These are phyloP conservation scores for Pilophorus perplexus DNA, from an alignment of 2,888 invertebrate genomes.

Conservation along the genomic window DNA sequence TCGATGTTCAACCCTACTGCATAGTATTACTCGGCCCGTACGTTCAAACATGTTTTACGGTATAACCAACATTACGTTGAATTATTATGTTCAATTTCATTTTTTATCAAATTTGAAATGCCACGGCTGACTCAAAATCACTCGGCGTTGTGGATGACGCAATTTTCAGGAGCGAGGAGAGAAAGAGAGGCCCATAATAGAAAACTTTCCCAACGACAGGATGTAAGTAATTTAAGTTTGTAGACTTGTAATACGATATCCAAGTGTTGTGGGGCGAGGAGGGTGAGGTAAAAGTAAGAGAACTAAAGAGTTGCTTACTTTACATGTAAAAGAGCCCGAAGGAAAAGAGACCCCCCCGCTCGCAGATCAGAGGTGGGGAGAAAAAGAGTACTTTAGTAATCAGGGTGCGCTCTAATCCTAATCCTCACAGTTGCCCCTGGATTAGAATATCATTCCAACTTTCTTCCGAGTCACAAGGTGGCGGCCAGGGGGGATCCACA, in stretches of 20 bases:
- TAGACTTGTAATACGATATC: constrained; percentile 39
- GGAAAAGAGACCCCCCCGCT: too few relatives aligned
- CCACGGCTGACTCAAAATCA: too few relatives aligned
- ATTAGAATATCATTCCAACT: constrained; percentile 33
- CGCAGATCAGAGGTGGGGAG: constrained; percentile 6
- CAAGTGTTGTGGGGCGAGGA: constrained; percentile 16
- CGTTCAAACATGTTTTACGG: too few relatives aligned
- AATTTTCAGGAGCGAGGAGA: too few relatives aligned
- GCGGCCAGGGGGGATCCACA: too few relatives aligned
- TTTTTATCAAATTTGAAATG: too few relatives aligned
- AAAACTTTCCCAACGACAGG: constrained; percentile 36
- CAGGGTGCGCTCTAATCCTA: constrained; percentile 32
- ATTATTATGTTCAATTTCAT: too few relatives aligned
- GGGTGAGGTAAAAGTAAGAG: constrained; percentile 14
- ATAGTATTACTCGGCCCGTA: too few relatives aligned
- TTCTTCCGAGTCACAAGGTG: not conserved
- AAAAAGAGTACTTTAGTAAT: constrained; percentile 32
- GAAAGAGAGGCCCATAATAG: too few relatives aligned
- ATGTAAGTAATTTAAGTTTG: constrained; percentile 40
- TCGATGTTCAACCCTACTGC: too few relatives aligned
- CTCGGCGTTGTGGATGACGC: too few relatives aligned
- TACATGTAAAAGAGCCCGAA: constrained; percentile 41
- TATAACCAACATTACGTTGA: too few relatives aligned
- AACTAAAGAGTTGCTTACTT: constrained; percentile 24
- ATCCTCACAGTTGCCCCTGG: constrained; percentile 38